Conservation (phyloP, 1,140 invertebrate genomes). For the Neotoxoptera formosana region DNA sequence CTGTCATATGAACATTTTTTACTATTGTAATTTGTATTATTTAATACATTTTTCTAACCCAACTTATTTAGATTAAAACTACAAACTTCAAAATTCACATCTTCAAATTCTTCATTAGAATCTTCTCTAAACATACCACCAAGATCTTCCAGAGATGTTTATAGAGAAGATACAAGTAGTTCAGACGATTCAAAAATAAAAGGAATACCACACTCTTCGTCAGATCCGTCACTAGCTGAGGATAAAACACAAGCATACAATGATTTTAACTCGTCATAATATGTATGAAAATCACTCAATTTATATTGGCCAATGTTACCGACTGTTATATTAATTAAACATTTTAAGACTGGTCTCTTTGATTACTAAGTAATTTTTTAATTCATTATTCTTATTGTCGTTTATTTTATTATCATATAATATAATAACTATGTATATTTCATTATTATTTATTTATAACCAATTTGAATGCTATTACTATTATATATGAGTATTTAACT, state of each 20-base stretch:
- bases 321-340: constrained; percentile 17
- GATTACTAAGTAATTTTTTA: constrained; percentile 20
- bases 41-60: not conserved
- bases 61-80: not conserved
- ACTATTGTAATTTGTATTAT: not conserved
- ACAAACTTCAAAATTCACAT: constrained; percentile 3
- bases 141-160: not conserved
- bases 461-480: not conserved
- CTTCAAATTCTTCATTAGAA: constrained; percentile 6
- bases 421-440: not conserved
- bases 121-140: not conserved
- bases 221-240: constrained; percentile 1
- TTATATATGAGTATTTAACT: not conserved
- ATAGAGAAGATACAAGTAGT: not conserved
- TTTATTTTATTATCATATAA: not conserved
- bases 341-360: constrained; percentile 5
- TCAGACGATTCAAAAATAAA: constrained; percentile 3
- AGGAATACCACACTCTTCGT: not conserved
- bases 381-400: not conserved
- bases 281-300: not conserved
- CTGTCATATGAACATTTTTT: not conserved
- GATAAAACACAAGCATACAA: not conserved
- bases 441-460: not conserved
- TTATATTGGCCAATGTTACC: not conserved
- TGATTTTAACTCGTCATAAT: constrained; percentile 14